Conservation (phyloP, 2,888 invertebrate species). For the Conops quadrifasciatus region DNA sequence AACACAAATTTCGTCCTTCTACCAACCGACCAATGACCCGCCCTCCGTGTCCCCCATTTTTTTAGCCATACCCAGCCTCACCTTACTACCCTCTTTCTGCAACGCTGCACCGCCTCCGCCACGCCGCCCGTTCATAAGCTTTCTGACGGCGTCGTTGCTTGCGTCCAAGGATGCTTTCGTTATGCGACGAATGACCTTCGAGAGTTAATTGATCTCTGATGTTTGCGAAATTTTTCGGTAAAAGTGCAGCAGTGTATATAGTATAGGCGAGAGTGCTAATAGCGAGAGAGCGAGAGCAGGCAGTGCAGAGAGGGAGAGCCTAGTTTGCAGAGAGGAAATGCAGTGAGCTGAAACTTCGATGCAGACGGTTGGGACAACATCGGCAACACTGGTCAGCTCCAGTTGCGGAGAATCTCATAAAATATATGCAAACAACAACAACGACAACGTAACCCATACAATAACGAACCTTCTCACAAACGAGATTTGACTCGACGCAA, state of each 20-base stretch:
- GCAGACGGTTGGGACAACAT: neutral
- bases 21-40: neutral
- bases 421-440: constrained; percentile 17
- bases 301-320: constrained; percentile 3
- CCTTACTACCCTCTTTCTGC: neutral
- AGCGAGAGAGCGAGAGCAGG: constrained; percentile 16
- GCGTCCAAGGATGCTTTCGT: constrained; percentile 53
- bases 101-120: neutral
- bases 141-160: constrained; percentile 26
- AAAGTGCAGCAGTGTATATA: constrained; percentile 31
- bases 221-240: constrained; percentile 39
- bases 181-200: constrained; percentile 57
- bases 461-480: too few species aligned
- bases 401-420: constrained; percentile 5
- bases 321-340: neutral
- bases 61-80: neutral
- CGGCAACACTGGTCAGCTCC: constrained; percentile 22
- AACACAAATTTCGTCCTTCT: neutral
- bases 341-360: neutral
- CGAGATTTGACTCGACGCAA: constrained; percentile 1
- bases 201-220: constrained; percentile 56
- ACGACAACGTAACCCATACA: neutral
- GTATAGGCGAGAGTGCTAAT: constrained; percentile 6
- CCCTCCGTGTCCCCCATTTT: constrained; percentile 10
- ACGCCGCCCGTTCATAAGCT: constrained; percentile 15